Conservation (phyloP, 2,888 invertebrate species). For the Dione vanillae region DNA sequence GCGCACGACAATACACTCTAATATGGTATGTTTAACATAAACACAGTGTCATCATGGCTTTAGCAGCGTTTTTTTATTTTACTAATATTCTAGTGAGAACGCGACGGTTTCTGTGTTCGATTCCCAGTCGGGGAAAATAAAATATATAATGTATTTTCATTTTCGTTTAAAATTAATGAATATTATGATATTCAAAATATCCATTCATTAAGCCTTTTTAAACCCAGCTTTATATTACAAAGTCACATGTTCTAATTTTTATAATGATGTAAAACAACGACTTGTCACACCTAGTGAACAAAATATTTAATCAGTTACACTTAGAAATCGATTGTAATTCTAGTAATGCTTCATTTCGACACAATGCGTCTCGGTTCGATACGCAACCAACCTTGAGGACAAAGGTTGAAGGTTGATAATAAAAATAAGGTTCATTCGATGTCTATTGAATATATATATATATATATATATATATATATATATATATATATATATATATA, state of each 20-base stretch:
- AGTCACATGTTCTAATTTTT: not conserved
- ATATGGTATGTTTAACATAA: conserved; percentile 1
- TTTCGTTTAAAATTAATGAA: no score
- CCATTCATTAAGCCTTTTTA: no score
- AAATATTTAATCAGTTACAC: not conserved
- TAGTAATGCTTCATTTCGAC: not conserved
- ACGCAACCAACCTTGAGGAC: conserved; percentile 1
- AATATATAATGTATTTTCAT: no score
- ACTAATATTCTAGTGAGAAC: not conserved
- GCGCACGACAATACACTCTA: not conserved
- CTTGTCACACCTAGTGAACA: not conserved
- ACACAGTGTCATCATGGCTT: not conserved
- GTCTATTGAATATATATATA: not conserved
- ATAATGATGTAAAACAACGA: not conserved
- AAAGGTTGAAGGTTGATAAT: conserved; percentile 5
- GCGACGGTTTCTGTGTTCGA: no score
- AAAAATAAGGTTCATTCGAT: not conserved
- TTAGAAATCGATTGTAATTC: conserved; percentile 11
- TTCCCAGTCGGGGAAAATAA: no score
- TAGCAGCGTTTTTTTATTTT: not conserved
- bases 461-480: no score
- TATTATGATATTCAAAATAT: no score
- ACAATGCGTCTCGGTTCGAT: conserved; percentile 8
- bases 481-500: no score
- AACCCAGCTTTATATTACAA: no score